Percentiles rank a stretch among this genome's conserved stretches.
These are phyloP conservation scores for Cariama cristata DNA, from an alignment of 2,113 vertebrate genomes.

Conservation along the genomic window DNA sequence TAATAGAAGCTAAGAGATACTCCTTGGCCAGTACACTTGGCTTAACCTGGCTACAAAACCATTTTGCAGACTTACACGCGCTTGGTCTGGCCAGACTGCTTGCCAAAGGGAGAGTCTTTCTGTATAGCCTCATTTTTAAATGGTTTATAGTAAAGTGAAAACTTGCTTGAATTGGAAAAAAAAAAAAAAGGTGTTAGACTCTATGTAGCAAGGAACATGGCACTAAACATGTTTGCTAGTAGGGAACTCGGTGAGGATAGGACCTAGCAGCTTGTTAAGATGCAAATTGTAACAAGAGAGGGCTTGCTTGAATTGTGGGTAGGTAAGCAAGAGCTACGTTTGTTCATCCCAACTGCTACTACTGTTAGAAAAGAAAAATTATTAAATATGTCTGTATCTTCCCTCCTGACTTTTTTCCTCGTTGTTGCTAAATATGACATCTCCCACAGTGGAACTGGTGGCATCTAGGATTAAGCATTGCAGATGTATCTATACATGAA, in stretches of 20 bases:
- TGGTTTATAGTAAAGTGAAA: neutral
- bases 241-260: neutral
- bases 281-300: accelerated
- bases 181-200: neutral
- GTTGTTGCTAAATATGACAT: neutral
- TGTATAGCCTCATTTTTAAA: neutral
- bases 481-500: neutral
- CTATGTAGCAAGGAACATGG: neutral
- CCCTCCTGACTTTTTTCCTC: neutral
- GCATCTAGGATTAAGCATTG: neutral
- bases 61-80: neutral
- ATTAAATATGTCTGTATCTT: neutral
- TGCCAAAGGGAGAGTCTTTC: neutral
- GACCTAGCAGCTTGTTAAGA: neutral
- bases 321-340: neutral
- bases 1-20: neutral
- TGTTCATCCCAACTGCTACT: neutral
- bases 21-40: neutral
- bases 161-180: neutral
- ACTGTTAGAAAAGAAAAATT: neutral
- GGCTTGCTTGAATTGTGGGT: neutral
- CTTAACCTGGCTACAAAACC: neutral
- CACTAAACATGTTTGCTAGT: neutral
- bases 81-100: neutral
- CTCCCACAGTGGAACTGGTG: neutral